phyloP scores from a whole-genome alignment of 2,888 invertebrate genomes.

The Isotomurus palustris region DNA sequence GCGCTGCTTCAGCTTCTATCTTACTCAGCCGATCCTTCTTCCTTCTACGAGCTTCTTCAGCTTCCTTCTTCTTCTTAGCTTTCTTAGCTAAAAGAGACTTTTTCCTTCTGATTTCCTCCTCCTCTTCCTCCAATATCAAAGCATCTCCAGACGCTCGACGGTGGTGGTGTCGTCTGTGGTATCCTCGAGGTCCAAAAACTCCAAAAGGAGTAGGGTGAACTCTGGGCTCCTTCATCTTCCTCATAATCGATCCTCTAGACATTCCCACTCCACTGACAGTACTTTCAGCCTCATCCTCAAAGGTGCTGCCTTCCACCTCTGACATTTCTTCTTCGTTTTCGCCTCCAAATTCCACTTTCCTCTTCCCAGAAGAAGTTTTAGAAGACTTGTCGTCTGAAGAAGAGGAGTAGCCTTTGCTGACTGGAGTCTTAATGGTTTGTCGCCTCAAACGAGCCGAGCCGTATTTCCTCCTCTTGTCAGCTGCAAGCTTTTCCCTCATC shows the following conservation, averaged over 20 bases:
- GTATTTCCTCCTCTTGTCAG: too few species aligned
- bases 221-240: slow-evolving; percentile 23
- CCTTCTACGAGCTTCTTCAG: slow-evolving; percentile 18
- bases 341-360: background rate
- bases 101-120: background rate
- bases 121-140: background rate
- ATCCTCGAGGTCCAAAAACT: slow-evolving; percentile 19
- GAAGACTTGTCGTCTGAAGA: too few species aligned
- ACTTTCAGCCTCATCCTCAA: slow-evolving; percentile 5
- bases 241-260: slow-evolving; percentile 21
- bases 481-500: too few species aligned
- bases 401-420: too few species aligned
- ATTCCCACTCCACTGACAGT: background rate
- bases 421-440: too few species aligned
- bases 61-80: slow-evolving; percentile 5
- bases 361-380: background rate
- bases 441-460: too few species aligned
- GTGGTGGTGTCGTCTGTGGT: background rate
- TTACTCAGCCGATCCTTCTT: slow-evolving; percentile 2
- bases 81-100: background rate
- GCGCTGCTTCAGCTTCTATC: background rate
- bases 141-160: background rate
- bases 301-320: slow-evolving; percentile 4
- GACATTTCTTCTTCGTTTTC: too few species aligned
- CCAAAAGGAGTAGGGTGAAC: slow-evolving; percentile 18